Conservation (phyloP, 37 sponge, comb jelly and placozoan genomes). For the Cliona cf. orientalis region DNA sequence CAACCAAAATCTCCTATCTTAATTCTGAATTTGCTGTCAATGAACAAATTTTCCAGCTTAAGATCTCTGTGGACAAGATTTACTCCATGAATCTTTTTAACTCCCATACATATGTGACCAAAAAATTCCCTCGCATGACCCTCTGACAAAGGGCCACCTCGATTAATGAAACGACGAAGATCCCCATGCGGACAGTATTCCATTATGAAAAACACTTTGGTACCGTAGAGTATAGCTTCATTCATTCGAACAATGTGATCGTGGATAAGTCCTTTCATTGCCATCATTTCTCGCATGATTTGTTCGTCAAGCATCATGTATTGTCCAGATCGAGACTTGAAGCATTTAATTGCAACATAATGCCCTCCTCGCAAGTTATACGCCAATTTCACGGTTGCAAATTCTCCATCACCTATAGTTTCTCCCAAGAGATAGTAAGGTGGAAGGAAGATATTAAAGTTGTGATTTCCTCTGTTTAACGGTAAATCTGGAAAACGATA, state of each 20-base stretch:
- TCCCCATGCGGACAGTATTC: slow-evolving; percentile 63
- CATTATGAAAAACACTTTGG: slow-evolving; percentile 55
- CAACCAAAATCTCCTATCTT: slow-evolving; percentile 72
- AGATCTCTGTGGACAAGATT: slow-evolving; percentile 66
- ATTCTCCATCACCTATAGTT: slow-evolving; percentile 66
- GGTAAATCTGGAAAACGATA: slow-evolving; percentile 57
- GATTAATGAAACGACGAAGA: slow-evolving; percentile 58
- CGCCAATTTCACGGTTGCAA: slow-evolving; percentile 50
- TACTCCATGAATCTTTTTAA: slow-evolving; percentile 44
- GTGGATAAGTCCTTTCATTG: slow-evolving; percentile 53
- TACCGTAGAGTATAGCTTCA: slow-evolving; percentile 56
- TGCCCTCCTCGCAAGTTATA: slow-evolving; percentile 44
- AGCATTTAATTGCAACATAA: slow-evolving; percentile 56
- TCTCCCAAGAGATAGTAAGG: slow-evolving; percentile 60
- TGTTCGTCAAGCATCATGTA: slow-evolving; percentile 67
- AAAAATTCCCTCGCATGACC: slow-evolving; percentile 57
- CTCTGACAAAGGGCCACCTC: slow-evolving; percentile 40
- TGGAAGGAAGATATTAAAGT: slow-evolving; percentile 63
- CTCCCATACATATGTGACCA: slow-evolving; percentile 43
- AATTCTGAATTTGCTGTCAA: slow-evolving; percentile 35
- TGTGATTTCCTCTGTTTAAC: slow-evolving; percentile 42
- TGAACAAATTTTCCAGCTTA: slow-evolving; percentile 67
- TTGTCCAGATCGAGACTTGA: slow-evolving; percentile 36
- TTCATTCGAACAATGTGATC: slow-evolving; percentile 48
- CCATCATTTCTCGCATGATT: slow-evolving; percentile 59